A percentile compares a stretch with the other conserved stretches of the same genome.
Evolutionary conservation across 92 coral and sea anemone genomes (phyloP).

Genomic region (Diadumene lineata): DNA sequence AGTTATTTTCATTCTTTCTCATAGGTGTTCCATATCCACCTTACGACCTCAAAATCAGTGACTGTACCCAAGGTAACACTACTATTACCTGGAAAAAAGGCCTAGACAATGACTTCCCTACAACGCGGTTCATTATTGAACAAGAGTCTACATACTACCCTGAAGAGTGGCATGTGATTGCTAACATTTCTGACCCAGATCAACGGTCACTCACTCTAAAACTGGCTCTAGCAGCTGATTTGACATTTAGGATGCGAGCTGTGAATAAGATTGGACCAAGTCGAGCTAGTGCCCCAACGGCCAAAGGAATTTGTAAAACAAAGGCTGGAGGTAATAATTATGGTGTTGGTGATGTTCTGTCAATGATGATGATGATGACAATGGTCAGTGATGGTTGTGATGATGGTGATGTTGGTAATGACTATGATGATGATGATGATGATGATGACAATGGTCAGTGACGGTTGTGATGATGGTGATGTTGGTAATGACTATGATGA

Average conservation of each 20-base stretch:
- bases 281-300: slow-evolving; percentile 70
- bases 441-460: too few relatives aligned
- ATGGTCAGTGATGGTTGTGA: too few relatives aligned
- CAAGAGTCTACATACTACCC: slow-evolving; percentile 54
- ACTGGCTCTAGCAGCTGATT: slow-evolving; percentile 65
- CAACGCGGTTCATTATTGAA: slow-evolving; percentile 71
- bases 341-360: not conserved
- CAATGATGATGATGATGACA: too few relatives aligned
- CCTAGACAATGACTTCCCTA: slow-evolving; percentile 57
- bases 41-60: slow-evolving; percentile 26
- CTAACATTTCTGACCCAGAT: slow-evolving; percentile 45
- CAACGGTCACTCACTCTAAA: slow-evolving; percentile 16
- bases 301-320: slow-evolving; percentile 53
- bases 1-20: too few relatives aligned
- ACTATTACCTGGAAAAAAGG: slow-evolving; percentile 64
- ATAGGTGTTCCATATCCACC: slow-evolving; percentile 71
- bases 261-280: slow-evolving; percentile 76
- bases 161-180: slow-evolving; percentile 32
- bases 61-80: slow-evolving; percentile 55
- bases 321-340: slow-evolving; percentile 33
- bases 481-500: too few relatives aligned
- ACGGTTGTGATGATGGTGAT: too few relatives aligned
- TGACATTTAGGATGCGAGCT: slow-evolving; percentile 82
- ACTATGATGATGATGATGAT: too few relatives aligned
- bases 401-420: too few relatives aligned